phyloP scores from a whole-genome alignment of 2,797 vertebrate species.

The Sebastes vulpes region DNA sequence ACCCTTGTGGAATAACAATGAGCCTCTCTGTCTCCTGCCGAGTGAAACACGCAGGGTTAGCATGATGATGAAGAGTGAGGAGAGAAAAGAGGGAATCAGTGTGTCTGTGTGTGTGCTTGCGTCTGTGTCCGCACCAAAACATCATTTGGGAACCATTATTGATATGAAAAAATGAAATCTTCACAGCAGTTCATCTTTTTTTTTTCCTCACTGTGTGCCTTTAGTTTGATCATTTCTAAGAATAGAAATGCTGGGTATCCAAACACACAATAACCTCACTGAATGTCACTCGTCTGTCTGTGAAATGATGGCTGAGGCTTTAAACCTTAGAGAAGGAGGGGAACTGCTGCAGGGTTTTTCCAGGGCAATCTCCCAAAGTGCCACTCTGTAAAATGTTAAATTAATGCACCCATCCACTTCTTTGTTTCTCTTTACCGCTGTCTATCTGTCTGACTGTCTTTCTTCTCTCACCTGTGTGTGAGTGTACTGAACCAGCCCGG shows the following conservation, averaged over 20 bases:
- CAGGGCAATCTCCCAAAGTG: constrained; percentile 78
- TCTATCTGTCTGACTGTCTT: constrained; percentile 12
- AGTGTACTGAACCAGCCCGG: background rate
- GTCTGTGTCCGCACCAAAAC: constrained; percentile 29
- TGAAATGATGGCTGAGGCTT: constrained; percentile 54
- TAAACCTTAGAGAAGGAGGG: constrained; percentile 38
- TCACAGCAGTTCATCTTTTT: constrained; percentile 42
- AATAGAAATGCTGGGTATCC: constrained; percentile 50
- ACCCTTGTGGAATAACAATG: constrained; percentile 84
- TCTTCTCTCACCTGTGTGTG: constrained; percentile 1
- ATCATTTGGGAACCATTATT: constrained; percentile 56
- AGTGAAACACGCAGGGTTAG: constrained; percentile 71
- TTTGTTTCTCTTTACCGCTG: constrained; percentile 20
- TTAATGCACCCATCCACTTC: constrained; percentile 43
- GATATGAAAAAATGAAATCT: constrained; percentile 33
- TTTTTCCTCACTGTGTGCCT: constrained; percentile 15
- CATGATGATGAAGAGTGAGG: constrained; percentile 75
- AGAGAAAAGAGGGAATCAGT: constrained; percentile 33
- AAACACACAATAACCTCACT: constrained; percentile 51
- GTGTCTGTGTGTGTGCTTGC: constrained; percentile 7
- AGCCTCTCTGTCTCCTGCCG: constrained; percentile 75
- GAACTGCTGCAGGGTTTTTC: constrained; percentile 58
- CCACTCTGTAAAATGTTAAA: constrained; percentile 78
- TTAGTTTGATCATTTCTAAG: constrained; percentile 63
- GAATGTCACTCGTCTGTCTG: constrained; percentile 55